Evolutionary conservation across 2,113 vertebrate genomes (phyloP).

Genomic region (Amazona vittata): DNA sequence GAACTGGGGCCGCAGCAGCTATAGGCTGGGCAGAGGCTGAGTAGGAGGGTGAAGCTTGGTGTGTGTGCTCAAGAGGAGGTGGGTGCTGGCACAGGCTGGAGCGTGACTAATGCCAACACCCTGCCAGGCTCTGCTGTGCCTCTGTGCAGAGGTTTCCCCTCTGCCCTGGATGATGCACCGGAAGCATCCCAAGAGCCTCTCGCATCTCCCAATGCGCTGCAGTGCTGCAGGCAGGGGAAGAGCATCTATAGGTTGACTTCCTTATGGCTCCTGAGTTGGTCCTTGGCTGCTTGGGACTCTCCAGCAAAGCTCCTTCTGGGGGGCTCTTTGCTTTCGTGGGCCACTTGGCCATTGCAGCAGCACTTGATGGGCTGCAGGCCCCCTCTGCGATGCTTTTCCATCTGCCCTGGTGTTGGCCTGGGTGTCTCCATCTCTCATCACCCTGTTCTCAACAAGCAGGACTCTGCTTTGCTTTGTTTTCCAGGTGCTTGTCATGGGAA

Average conservation of each 20-base stretch:
- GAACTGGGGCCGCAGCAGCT: rapidly evolving
- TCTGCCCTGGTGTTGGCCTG: background rate
- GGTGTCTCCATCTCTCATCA: background rate
- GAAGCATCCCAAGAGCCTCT: background rate
- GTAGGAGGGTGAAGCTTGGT: background rate
- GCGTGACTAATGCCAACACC: background rate
- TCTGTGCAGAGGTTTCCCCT: rapidly evolving
- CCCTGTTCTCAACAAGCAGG: background rate
- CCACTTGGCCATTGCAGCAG: background rate
- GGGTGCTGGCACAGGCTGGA: background rate
- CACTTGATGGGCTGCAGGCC: background rate
- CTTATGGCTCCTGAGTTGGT: background rate
- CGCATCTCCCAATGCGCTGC: rapidly evolving
- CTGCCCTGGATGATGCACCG: background rate
- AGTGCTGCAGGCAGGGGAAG: background rate
- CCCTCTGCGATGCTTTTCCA: rapidly evolving
- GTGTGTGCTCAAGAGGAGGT: background rate
- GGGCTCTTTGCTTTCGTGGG: background rate
- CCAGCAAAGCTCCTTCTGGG: background rate
- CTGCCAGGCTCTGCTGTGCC: background rate
- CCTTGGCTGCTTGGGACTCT: background rate
- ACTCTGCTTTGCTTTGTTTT: background rate
- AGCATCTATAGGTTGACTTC: rapidly evolving
- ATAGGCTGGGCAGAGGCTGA: background rate
- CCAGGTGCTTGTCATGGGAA: rapidly evolving